Conservation (phyloP, 2,113 vertebrate genomes). For the Loxodonta africana region DNA sequence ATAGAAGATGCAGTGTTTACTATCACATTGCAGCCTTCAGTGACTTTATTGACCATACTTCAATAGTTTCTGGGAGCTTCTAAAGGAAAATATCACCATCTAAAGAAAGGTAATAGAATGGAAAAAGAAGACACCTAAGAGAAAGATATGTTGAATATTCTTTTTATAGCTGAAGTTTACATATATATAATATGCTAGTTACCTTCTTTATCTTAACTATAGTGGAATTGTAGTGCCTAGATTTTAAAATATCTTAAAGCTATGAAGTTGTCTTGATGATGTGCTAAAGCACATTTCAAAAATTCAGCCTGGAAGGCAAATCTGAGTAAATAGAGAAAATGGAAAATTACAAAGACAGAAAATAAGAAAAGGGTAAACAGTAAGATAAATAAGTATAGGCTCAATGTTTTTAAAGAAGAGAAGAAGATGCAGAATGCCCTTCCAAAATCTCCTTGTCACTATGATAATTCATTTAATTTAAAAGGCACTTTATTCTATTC, state of each 20-base stretch:
- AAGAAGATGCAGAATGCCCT: neutral
- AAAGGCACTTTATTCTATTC: slow-evolving; percentile 79
- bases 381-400: neutral
- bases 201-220: neutral
- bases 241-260: neutral
- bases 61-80: neutral
- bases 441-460: slow-evolving; percentile 67
- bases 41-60: neutral
- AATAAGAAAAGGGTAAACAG: neutral
- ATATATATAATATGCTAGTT: neutral
- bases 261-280: neutral
- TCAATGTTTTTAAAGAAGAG: neutral
- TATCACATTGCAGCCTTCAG: neutral
- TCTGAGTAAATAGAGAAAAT: neutral
- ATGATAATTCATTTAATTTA: slow-evolving; percentile 79
- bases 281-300: neutral
- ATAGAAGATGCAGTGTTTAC: neutral
- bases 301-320: neutral
- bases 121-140: neutral
- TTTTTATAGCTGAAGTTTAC: neutral
- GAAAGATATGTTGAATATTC: neutral
- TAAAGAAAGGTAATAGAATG: neutral
- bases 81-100: neutral
- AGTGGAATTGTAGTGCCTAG: neutral
- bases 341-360: neutral